Evolutionary conservation across 1,140 invertebrate genomes (phyloP), one percentile per base, ranked within the genome.

Genomic region (Drosophila punjabiensis): DNA sequence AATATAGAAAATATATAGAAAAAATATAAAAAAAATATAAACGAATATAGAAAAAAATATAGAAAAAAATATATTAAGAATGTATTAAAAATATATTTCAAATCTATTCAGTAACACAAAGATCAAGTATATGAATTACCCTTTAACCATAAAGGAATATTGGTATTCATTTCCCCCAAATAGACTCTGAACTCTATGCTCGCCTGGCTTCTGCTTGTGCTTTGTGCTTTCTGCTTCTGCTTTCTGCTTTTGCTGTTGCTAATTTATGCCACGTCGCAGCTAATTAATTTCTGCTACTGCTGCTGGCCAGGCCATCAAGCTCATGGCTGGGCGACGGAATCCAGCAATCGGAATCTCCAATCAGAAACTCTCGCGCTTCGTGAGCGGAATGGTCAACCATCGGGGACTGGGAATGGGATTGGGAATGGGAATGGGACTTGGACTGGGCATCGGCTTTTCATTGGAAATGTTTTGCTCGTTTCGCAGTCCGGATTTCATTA

Each of bases 211-310:
- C 39, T 41, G 39, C 39, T 20, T 18, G 2, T 18, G 8, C 9
- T 11, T 45, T 45, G 1, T 45, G 43, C 47, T 48, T 24, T 9
- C 14, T 9, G 24, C 47, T 20, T 48, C 5, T 30, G 4, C 50
- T 41, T 45, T 16, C 7, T 8, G 11, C n/a, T 60, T 43, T 2
- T n/a, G 39, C 45, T 33, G 7, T 68, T 69, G 84, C 85, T 89
- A 88, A 88, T 88, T 89, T 88, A 88, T 88, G 81, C 85, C 84
- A 88, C 84, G 84, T 89, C 62, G 50, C 78, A 50, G 69, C 81
- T 88, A 88, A 88, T 88, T 88, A 88, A 88, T 88, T 88, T 88
- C 52, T 53, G 52, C 85, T 79, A 69, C 75, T 79, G 74, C 85
- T 84, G 81, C 75, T 76, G 78, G 63, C 68, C 81, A 70, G 65